These are phyloP conservation scores for Drosophila prosaltans DNA, from an alignment of 1,140 invertebrate species.

Conservation along the genomic window DNA sequence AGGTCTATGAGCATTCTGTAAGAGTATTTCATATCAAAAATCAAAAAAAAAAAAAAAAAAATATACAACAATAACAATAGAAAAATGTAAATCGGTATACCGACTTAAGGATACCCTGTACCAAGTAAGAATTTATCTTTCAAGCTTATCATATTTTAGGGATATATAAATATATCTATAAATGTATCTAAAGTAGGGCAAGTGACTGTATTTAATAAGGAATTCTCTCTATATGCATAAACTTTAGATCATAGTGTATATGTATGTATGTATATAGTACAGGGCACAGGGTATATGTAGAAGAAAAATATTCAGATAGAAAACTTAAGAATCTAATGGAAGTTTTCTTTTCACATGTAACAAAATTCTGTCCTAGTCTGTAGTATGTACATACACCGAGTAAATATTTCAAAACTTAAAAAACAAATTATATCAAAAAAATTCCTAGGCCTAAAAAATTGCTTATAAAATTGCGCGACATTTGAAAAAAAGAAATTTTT, in stretches of 20 bases:
- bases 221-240: too few relatives aligned
- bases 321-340: constrained; percentile 34
- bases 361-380: constrained; percentile 18
- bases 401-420: constrained; percentile 26
- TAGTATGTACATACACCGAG: constrained; percentile 60
- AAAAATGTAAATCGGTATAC: background rate
- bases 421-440: constrained; percentile 66
- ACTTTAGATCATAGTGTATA: too few relatives aligned
- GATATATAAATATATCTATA: too few relatives aligned
- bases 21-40: constrained; percentile 40
- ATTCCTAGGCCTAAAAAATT: constrained; percentile 76
- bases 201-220: too few relatives aligned
- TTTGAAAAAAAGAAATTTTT: constrained; percentile 24
- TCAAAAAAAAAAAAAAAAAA: constrained; percentile 23
- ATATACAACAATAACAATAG: background rate
- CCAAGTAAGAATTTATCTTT: background rate
- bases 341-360: constrained; percentile 29
- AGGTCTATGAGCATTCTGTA: constrained; percentile 72
- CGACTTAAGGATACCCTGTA: background rate
- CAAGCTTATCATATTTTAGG: background rate
- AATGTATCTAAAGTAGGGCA: too few relatives aligned
- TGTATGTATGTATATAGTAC: too few relatives aligned
- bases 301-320: background rate
- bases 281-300: too few relatives aligned
- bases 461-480: constrained; percentile 74